Percentiles rank a stretch among this genome's conserved stretches.
These are phyloP conservation scores for Noctilio leporinus DNA, from an alignment of 2,113 vertebrate species.

Conservation along the genomic window DNA sequence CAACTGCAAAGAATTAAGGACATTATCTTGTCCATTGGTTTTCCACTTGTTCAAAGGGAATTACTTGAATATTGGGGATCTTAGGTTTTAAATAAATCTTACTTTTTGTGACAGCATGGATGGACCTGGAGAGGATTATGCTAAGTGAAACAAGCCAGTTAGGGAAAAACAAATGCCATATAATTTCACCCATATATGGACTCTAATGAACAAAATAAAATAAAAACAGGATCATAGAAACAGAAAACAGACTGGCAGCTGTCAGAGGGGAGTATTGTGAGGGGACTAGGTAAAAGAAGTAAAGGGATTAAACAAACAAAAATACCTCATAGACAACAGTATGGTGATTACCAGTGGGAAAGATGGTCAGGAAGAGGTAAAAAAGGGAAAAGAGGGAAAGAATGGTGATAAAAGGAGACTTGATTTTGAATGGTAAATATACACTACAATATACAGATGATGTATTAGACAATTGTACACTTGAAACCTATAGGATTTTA, in stretches of 20 bases:
- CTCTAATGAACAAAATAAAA: not conserved
- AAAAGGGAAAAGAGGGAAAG: not conserved
- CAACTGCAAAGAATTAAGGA: slow-evolving; percentile 28
- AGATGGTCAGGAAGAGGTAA: no score
- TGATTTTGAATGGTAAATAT: not conserved
- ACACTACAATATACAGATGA: not conserved
- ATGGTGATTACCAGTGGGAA: not conserved
- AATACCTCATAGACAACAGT: not conserved
- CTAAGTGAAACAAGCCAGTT: not conserved
- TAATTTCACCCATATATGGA: not conserved
- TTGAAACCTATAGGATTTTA: not conserved
- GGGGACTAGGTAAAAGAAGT: not conserved
- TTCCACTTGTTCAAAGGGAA: not conserved
- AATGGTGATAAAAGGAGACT: not conserved
- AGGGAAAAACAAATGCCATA: not conserved
- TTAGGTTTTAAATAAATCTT: not conserved
- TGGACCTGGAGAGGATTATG: not conserved
- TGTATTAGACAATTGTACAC: not conserved
- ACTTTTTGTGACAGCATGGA: not conserved
- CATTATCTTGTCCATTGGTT: slow-evolving; percentile 13
- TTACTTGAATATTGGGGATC: not conserved
- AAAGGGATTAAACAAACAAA: not conserved
- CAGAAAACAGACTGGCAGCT: not conserved
- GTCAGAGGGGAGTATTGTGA: not conserved
- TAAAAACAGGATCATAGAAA: not conserved